Evolutionary conservation across 2,797 vertebrate genomes (phyloP).

Genomic region (Paramormyrops hopkinsi): DNA sequence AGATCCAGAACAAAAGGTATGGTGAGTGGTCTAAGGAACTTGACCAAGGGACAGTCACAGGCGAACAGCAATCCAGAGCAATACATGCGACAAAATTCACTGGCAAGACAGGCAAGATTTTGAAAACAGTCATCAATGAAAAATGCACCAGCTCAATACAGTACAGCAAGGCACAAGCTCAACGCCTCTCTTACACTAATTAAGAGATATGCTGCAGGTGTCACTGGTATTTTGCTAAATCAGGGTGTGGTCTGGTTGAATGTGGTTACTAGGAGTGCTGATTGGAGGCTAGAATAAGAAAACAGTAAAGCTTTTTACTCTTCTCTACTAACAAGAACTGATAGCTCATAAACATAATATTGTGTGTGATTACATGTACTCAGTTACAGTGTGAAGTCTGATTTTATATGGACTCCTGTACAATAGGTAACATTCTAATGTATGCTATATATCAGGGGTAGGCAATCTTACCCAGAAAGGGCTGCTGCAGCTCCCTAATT

Average conservation of each 20-base stretch:
- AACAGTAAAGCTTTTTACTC: not conserved
- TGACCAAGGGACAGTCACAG: not conserved
- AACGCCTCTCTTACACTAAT: not conserved
- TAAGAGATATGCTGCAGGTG: not conserved
- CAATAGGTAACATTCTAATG: not conserved
- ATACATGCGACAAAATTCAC: not conserved
- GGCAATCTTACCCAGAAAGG: not conserved
- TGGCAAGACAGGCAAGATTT: not conserved
- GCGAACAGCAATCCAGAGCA: not conserved
- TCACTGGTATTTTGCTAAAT: not conserved
- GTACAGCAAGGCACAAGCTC: not conserved
- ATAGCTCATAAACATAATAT: not conserved
- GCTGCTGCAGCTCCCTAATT: not conserved
- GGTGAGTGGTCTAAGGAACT: not conserved
- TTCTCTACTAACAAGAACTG: not conserved
- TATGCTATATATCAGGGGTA: not conserved
- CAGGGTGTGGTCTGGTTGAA: not conserved
- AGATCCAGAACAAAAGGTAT: not conserved
- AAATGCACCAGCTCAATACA: not conserved
- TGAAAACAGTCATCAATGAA: not conserved
- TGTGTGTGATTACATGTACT: not conserved
- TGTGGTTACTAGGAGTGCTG: not conserved
- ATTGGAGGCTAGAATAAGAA: not conserved
- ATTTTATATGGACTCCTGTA: not conserved
- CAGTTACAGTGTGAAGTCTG: not conserved